Percentiles rank a stretch among this genome's conserved stretches.
Evolutionary conservation across 35 echinoderm and acorn worm species (phyloP).

Genomic region (Chiridota heheva): DNA sequence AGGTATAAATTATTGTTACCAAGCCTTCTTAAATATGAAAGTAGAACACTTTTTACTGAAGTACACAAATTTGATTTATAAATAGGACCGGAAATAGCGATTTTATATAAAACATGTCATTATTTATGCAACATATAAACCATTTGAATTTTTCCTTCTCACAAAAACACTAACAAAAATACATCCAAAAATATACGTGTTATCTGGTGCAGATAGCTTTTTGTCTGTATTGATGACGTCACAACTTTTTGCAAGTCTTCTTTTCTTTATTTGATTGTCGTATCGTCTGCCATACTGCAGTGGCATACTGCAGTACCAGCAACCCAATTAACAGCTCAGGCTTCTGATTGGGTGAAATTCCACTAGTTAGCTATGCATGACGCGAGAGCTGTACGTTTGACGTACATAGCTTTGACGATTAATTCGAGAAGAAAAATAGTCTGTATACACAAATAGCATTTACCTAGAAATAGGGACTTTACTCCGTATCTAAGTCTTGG

Average conservation of each 20-base stretch:
- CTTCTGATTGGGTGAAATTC: slow-evolving; percentile 44
- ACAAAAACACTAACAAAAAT: too few species aligned
- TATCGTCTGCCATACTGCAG: slow-evolving; percentile 37
- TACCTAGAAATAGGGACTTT: slow-evolving; percentile 49
- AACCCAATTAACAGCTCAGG: slow-evolving; percentile 50
- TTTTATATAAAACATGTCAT: too few species aligned
- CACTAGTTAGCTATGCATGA: slow-evolving; percentile 39
- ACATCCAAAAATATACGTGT: too few species aligned
- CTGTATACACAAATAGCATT: slow-evolving; percentile 52
- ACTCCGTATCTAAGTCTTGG: slow-evolving; percentile 41
- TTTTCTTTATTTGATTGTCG: slow-evolving; percentile 41
- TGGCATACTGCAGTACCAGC: slow-evolving; percentile 33
- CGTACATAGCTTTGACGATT: slow-evolving; percentile 45
- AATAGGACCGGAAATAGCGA: too few species aligned
- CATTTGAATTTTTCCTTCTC: too few species aligned
- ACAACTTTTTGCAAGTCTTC: slow-evolving; percentile 18
- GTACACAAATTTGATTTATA: too few species aligned
- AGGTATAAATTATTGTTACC: too few species aligned
- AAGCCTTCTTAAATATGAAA: too few species aligned
- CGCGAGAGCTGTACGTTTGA: too few species aligned
- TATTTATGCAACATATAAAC: too few species aligned
- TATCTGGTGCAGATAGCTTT: slow-evolving; percentile 37
- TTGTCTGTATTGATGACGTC: slow-evolving; percentile 51
- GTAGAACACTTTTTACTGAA: too few species aligned
- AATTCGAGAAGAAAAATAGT: slow-evolving; percentile 5